Conservation (phyloP, 1,140 invertebrate genomes). For the Penaeus chinensis region DNA sequence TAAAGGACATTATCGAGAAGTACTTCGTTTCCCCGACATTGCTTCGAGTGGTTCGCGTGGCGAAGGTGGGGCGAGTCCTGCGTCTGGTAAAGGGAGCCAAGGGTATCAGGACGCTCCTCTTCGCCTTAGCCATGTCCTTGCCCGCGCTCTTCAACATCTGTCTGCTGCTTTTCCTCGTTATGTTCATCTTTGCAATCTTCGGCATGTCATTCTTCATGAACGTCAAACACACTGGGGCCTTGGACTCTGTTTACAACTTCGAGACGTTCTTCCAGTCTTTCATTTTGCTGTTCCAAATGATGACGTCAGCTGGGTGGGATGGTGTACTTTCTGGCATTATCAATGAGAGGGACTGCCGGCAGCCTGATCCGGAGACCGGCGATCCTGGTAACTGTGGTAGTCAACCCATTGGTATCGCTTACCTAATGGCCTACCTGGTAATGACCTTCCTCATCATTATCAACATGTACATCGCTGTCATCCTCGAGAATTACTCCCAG, state of each 20-base stretch:
- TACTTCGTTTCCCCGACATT: slow-evolving; percentile 98
- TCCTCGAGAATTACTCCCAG: slow-evolving; percentile 98
- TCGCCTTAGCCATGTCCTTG: slow-evolving; percentile 97
- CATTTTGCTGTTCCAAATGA: slow-evolving; percentile 98
- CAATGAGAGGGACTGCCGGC: slow-evolving; percentile 91
- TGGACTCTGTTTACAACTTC: slow-evolving; percentile 98
- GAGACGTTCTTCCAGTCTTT: slow-evolving; percentile 98
- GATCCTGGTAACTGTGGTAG: slow-evolving; percentile 91
- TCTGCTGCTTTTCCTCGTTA: slow-evolving; percentile 95
- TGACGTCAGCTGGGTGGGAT: slow-evolving; percentile 97
- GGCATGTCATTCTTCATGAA: slow-evolving; percentile 99
- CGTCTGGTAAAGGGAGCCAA: slow-evolving; percentile 97
- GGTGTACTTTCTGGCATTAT: slow-evolving; percentile 95
- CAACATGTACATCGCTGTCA: slow-evolving; percentile 99
- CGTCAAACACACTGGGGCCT: slow-evolving; percentile 87
- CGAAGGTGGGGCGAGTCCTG: slow-evolving; percentile 96
- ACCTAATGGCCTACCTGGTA: slow-evolving; percentile 94
- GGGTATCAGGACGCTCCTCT: slow-evolving; percentile 95
- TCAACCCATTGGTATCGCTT: slow-evolving; percentile 92
- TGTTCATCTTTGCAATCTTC: slow-evolving; percentile 99
- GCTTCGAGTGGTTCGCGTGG: slow-evolving; percentile 95
- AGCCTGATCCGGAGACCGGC: slow-evolving; percentile 86
- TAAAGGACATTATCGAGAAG: slow-evolving; percentile 96
- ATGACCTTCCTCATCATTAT: slow-evolving; percentile 98
- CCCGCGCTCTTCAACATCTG: slow-evolving; percentile 99